Percentiles rank a stretch among this genome's conserved stretches.
phyloP scores from a whole-genome alignment of 64 coral and sea anemone species.

The Pachyseris speciosa region DNA sequence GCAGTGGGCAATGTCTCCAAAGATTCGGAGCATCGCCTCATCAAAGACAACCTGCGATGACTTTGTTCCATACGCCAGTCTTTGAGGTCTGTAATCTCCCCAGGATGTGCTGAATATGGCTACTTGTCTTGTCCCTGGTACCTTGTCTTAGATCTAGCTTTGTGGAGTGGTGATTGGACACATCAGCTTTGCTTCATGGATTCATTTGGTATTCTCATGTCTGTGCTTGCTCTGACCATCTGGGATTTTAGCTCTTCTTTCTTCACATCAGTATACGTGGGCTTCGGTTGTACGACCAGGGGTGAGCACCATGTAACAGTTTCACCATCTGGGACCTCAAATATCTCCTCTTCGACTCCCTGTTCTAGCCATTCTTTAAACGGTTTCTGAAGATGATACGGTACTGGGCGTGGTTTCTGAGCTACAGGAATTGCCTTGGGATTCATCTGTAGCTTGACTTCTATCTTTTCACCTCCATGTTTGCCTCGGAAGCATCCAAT shows the following conservation, averaged over 20 bases:
- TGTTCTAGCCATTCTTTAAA: neutral
- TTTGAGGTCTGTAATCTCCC: constrained; percentile 15
- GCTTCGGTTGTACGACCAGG: no score
- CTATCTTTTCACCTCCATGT: neutral
- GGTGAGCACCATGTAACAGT: neutral
- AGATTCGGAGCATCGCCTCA: neutral
- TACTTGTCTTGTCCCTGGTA: neutral
- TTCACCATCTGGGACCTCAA: neutral
- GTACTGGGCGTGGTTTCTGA: neutral
- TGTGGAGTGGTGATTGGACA: constrained; percentile 6
- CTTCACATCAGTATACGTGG: neutral
- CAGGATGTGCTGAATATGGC: constrained; percentile 45
- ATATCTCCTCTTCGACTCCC: neutral
- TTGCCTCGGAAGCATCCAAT: neutral
- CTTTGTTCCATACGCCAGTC: constrained; percentile 26
- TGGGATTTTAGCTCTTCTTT: neutral
- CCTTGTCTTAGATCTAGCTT: constrained; percentile 20
- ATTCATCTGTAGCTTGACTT: neutral
- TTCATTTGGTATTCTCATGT: neutral
- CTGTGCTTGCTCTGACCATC: neutral
- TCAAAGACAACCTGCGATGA: constrained; percentile 13
- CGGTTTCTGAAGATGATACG: neutral
- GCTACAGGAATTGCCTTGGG: neutral
- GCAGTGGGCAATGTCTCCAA: constrained; percentile 28
- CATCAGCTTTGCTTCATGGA: neutral